A percentile compares a stretch with the other conserved stretches of the same genome.
phyloP scores from a whole-genome alignment of 2,797 vertebrate species.

The Catamblyrhynchus diadema region DNA sequence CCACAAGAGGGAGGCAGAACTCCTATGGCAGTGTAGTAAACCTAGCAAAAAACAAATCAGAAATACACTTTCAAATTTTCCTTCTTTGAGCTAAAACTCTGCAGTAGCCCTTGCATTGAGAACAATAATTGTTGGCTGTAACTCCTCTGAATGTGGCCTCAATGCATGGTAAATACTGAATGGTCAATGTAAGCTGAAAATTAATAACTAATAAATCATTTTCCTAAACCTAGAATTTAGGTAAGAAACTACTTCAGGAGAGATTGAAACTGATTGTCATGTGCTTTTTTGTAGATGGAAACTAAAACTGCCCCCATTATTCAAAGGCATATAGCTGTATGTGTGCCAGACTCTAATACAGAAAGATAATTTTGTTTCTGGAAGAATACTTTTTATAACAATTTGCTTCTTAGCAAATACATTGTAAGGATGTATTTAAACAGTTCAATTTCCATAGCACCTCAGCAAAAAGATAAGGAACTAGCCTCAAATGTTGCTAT shows the following conservation, averaged over 20 bases:
- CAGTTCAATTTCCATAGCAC: not conserved
- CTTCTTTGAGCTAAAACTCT: not conserved
- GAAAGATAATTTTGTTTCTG: not conserved
- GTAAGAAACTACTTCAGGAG: not conserved
- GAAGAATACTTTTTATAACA: not conserved
- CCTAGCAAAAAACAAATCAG: not conserved
- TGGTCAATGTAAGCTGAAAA: not conserved
- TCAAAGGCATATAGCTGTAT: not conserved
- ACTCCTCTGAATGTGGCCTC: not conserved
- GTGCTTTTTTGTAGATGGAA: not conserved
- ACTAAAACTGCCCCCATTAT: not conserved
- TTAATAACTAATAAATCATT: not conserved
- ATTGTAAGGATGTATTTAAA: not conserved
- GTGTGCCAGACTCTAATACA: not conserved
- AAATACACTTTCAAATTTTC: not conserved
- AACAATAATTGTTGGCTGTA: not conserved
- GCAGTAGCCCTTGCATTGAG: not conserved
- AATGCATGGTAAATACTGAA: not conserved
- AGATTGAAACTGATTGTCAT: not conserved
- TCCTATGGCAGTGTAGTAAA: not conserved
- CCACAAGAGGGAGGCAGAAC: slow-evolving; percentile 64
- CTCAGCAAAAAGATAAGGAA: not conserved
- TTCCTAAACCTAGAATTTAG: not conserved
- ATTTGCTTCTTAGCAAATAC: not conserved
- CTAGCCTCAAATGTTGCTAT: not conserved